These are phyloP conservation scores for Notothenia coriiceps DNA, from an alignment of 2,113 vertebrate genomes.

Conservation along the genomic window DNA sequence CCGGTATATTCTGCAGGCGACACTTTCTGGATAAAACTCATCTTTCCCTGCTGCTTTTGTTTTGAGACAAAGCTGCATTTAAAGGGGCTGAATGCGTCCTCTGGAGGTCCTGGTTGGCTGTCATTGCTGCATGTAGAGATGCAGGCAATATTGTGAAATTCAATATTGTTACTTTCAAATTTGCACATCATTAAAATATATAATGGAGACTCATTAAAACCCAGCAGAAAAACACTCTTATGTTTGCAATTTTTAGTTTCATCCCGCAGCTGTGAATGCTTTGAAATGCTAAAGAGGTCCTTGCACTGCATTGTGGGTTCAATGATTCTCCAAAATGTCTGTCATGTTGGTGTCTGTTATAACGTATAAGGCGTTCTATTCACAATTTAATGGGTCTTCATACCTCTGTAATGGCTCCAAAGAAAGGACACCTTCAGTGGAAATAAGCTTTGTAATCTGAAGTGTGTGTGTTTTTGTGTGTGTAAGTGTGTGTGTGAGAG, in stretches of 20 bases:
- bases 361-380: conserved; percentile 30
- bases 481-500: not conserved
- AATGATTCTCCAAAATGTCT: conserved; percentile 49
- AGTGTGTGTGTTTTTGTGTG: conserved; percentile 2
- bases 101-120: not conserved
- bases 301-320: conserved; percentile 24
- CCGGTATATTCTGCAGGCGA: not conserved
- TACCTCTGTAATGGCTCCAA: conserved; percentile 48
- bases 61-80: conserved; percentile 17
- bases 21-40: not conserved
- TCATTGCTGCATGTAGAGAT: conserved; percentile 20
- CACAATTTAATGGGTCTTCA: conserved; percentile 59
- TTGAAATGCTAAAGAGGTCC: conserved; percentile 80
- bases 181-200: conserved; percentile 65
- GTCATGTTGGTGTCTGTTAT: conserved; percentile 43
- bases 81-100: conserved; percentile 23
- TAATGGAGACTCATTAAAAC: conserved; percentile 65
- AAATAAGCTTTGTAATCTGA: conserved; percentile 49
- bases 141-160: conserved; percentile 17
- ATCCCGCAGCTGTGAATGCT: conserved; percentile 38
- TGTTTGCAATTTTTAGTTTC: conserved; percentile 36
- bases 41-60: not conserved
- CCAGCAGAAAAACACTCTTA: conserved; percentile 39
- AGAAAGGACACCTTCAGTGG: conserved; percentile 42
- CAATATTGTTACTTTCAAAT: conserved; percentile 50